Evolutionary conservation across 1,140 invertebrate species (phyloP).

Genomic region (Conus betulinus): DNA sequence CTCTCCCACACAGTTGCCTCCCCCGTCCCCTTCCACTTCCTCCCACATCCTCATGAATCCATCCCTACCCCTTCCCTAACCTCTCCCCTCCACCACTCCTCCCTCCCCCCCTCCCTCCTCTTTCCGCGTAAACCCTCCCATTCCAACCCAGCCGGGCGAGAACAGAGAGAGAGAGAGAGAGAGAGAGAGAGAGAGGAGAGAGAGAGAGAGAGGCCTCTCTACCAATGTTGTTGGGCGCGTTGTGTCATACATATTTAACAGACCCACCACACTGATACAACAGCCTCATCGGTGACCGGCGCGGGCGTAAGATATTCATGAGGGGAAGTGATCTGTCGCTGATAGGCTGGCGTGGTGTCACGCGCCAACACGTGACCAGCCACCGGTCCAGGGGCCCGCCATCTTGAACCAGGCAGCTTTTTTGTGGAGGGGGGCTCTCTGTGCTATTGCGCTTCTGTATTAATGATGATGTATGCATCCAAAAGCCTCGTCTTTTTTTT

Average conservation of each 20-base stretch:
- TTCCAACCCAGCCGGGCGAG: not conserved
- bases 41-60: not conserved
- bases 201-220: not conserved
- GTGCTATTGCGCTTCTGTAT: no score
- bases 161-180: not conserved
- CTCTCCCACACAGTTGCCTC: not conserved
- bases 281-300: constrained; percentile 5
- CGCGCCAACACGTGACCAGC: not conserved
- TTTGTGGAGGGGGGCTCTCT: no score
- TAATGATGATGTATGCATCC: not conserved
- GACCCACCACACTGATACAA: not conserved
- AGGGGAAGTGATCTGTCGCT: constrained; percentile 14
- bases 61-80: not conserved
- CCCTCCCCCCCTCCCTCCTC: not conserved
- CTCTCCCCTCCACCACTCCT: not conserved
- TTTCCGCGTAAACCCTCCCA: not conserved
- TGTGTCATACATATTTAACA: constrained; percentile 9
- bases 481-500: not conserved
- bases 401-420: no score
- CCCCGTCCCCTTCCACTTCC: not conserved
- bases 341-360: constrained; percentile 23
- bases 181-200: not conserved
- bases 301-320: constrained; percentile 16
- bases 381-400: not conserved
- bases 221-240: not conserved